Evolutionary conservation across 2,888 invertebrate species (phyloP), one percentile per base, ranked within the genome.

Genomic region (Hermodice carunculata): DNA sequence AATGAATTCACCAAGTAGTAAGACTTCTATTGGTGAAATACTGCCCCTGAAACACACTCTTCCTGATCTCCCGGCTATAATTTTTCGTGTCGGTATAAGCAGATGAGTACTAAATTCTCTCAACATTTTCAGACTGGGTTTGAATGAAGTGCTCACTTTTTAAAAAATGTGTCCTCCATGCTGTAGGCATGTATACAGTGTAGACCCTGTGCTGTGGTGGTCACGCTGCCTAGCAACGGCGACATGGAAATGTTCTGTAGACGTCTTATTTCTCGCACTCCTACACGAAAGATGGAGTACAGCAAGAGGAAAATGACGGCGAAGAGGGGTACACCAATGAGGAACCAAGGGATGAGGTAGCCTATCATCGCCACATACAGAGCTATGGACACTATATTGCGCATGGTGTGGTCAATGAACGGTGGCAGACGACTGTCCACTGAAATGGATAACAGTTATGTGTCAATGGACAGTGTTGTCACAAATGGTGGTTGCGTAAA

Each of bases 361-460:
- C 91, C 92, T 78, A 96, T 92, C 14, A 95, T 94, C 74, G 94
- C 66, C 92, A 88, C 82, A 70, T 89, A 86, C 44, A 88, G 78
- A n/a, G 89, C 89, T 76, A 89, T 89, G 1, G 60, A 43, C 11
- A 60, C 24, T 17, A 60, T 52, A 3, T 37, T 37, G 22, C 52
- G 60, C 8, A 91, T 76, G 73, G 90, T 87, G 56, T 87, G 87
- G 76, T 91, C 91, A 64, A 89, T 77, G 0, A 87, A 87, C 72
- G 88, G 84, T 0, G 91, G 91, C 66, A 91, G 52, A 2, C 59
- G 52, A 1, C 37, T 46, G 44, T 70, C 69, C 14, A 71, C 67
- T 66, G 67, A 19, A 60, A 57, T n/a, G n/a, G n/a, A n/a, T n/a
- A n/a, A n/a, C n/a, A n/a, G n/a, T n/a, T n/a, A n/a, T n/a, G n/a